Evolutionary conservation across 2,888 invertebrate genomes (phyloP).

Genomic region (Argyresthia albistria): DNA sequence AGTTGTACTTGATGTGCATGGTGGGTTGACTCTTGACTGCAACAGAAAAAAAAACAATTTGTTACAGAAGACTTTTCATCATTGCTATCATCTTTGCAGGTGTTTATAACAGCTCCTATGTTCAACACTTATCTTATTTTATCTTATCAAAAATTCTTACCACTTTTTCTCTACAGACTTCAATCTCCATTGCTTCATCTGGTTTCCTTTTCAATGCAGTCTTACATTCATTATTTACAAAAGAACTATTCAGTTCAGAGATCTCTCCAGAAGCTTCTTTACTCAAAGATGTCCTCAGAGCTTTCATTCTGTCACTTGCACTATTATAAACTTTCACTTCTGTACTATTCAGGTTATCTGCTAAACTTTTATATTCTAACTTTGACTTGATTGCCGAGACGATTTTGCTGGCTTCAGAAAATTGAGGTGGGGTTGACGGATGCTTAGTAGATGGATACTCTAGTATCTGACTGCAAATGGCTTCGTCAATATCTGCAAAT

Average conservation of each 20-base stretch:
- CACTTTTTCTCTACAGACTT: slow-evolving; percentile 30
- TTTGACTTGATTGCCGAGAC: slow-evolving; percentile 60
- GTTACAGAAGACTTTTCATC: too few species aligned
- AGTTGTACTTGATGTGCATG: slow-evolving; percentile 11
- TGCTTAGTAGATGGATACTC: slow-evolving; percentile 58
- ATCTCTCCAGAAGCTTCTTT: slow-evolving; percentile 22
- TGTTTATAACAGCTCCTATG: too few species aligned
- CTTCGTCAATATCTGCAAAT: slow-evolving; percentile 59
- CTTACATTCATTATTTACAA: neutral
- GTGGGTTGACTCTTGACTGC: slow-evolving; percentile 5
- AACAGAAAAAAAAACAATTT: slow-evolving; percentile 16
- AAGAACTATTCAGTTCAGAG: neutral
- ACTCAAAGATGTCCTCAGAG: slow-evolving; percentile 29
- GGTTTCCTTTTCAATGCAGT: slow-evolving; percentile 2
- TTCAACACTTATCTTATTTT: neutral
- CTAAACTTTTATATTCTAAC: slow-evolving; percentile 31
- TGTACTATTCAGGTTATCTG: neutral
- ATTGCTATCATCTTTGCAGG: too few species aligned
- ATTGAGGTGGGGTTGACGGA: slow-evolving; percentile 59
- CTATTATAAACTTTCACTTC: slow-evolving; percentile 22
- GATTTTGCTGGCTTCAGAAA: slow-evolving; percentile 56
- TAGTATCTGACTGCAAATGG: slow-evolving; percentile 50
- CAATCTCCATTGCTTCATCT: slow-evolving; percentile 50
- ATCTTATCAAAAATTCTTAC: slow-evolving; percentile 15
- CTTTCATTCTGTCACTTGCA: slow-evolving; percentile 42